Conservation (phyloP, 2,113 vertebrate genomes). For the Ibidorhyncha struthersii region DNA sequence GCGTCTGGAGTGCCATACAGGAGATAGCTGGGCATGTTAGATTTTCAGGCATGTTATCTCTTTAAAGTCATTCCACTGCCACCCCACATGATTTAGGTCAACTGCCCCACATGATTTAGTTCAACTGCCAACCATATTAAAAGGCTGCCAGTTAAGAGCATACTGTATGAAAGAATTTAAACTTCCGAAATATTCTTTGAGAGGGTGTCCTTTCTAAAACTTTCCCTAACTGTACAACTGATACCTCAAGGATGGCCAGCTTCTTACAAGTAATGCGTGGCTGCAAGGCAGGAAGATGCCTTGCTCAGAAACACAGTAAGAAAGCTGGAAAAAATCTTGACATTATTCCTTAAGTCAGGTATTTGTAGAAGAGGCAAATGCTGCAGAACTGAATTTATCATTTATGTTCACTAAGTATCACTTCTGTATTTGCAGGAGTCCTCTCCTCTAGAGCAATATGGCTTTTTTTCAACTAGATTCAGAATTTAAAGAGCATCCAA, state of each 20-base stretch:
- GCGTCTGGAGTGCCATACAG: not conserved
- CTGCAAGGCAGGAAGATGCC: not conserved
- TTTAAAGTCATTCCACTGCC: not conserved
- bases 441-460: not conserved
- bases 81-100: not conserved
- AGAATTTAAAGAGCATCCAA: not conserved
- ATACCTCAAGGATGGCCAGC: not conserved
- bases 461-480: not conserved
- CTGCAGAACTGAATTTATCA: not conserved
- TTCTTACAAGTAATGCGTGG: not conserved
- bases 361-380: not conserved
- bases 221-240: not conserved
- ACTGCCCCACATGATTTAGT: not conserved
- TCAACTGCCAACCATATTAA: not conserved
- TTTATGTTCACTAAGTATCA: not conserved
- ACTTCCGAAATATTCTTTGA: conserved; percentile 1
- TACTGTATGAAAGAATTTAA: not conserved
- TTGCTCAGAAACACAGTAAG: not conserved
- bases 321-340: not conserved
- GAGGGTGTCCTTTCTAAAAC: not conserved
- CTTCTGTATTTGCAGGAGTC: not conserved
- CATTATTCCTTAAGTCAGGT: not conserved
- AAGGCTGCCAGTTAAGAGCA: not conserved
- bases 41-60: not conserved
- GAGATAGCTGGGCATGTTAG: not conserved